Evolutionary conservation across 2,888 invertebrate species (phyloP).

Genomic region (Eupithecia tripunctaria): DNA sequence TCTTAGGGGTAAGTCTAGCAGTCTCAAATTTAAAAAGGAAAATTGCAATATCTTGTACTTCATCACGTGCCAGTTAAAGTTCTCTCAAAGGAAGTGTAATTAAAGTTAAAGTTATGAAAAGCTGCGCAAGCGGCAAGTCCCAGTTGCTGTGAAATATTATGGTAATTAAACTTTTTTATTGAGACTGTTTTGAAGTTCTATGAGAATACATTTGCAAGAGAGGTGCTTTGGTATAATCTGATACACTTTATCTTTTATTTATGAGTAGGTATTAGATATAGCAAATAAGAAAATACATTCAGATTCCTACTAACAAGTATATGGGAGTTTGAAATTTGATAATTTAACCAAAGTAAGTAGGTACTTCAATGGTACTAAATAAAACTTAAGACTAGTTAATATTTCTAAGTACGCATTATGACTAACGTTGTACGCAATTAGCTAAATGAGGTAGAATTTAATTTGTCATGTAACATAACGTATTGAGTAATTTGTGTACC

Average conservation of each 20-base stretch:
- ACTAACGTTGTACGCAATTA: conserved; percentile 3
- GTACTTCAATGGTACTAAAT: neutral
- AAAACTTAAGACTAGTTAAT: neutral
- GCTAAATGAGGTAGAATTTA: neutral
- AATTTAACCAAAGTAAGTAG: neutral
- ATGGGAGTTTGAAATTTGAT: neutral
- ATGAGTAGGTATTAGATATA: neutral
- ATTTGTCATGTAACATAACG: neutral
- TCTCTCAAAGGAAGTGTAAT: conserved; percentile 49
- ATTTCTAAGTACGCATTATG: neutral
- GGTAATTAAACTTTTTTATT: conserved; percentile 43
- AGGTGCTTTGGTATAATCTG: neutral
- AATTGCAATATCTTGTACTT: conserved; percentile 48
- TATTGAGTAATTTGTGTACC: neutral
- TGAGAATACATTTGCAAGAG: conserved; percentile 8
- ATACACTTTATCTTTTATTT: neutral
- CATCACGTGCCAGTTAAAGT: conserved; percentile 41
- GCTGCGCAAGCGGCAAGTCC: conserved; percentile 41
- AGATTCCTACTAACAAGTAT: neutral
- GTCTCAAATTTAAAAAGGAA: conserved; percentile 18
- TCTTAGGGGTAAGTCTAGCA: neutral
- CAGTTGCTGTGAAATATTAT: conserved; percentile 34
- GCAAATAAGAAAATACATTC: neutral
- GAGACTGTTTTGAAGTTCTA: conserved; percentile 25
- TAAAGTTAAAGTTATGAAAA: conserved; percentile 53